phyloP scores from a whole-genome alignment of 1,140 invertebrate species.

The Lepidotrigona ventralis region DNA sequence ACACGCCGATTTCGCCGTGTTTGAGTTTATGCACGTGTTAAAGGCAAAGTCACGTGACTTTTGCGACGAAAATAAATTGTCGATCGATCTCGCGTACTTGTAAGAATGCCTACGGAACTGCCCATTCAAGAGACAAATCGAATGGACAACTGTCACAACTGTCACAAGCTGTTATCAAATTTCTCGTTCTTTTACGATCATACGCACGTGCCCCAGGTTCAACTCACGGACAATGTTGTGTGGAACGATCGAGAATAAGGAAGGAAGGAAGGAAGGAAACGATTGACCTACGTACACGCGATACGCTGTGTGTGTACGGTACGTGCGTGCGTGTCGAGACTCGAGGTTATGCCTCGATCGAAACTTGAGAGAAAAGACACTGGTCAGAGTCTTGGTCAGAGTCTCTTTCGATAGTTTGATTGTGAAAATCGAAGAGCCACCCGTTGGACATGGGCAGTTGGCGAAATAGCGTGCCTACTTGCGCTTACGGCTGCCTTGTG shows the following conservation, averaged over 20 bases:
- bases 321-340: too few species aligned
- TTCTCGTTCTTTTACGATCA: neutral
- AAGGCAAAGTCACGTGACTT: neutral
- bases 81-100: neutral
- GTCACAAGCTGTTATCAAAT: neutral
- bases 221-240: neutral
- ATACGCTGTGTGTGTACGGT: too few species aligned
- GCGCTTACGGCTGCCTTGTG: conserved; percentile 21
- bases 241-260: neutral
- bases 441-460: conserved; percentile 9
- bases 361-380: neutral
- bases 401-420: neutral
- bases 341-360: neutral
- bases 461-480: conserved; percentile 28
- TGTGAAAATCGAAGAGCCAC: conserved; percentile 48
- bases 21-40: neutral
- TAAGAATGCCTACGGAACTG: neutral
- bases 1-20: neutral
- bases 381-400: neutral
- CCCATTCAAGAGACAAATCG: neutral
- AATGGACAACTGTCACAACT: neutral
- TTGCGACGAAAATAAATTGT: neutral
- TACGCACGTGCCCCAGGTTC: neutral
- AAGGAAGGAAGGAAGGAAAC: too few species aligned
- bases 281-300: neutral